phyloP scores from a whole-genome alignment of 2,888 invertebrate genomes.

The Biston betularia region DNA sequence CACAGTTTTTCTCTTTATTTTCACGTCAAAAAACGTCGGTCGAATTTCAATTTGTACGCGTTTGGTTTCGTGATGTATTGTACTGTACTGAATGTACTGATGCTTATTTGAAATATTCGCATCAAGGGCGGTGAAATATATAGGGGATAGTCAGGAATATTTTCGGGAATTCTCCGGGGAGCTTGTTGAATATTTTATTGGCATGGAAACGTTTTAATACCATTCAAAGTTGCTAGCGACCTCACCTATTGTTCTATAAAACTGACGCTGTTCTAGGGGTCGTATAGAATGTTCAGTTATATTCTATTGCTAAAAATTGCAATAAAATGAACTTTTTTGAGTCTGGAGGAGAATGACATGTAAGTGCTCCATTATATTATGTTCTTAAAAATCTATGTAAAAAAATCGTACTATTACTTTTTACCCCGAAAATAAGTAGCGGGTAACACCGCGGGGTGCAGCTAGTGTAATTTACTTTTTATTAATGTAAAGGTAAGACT shows the following conservation, averaged over 20 bases:
- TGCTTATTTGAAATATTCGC: slow-evolving; percentile 39
- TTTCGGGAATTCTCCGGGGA: slow-evolving; percentile 7
- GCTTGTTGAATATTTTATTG: slow-evolving; percentile 23
- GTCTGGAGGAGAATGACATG: not conserved
- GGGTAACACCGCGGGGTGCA: too few relatives aligned
- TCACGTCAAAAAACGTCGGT: slow-evolving; percentile 40
- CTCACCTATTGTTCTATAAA: not conserved
- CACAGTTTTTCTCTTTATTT: slow-evolving; percentile 35
- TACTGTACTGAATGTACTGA: slow-evolving; percentile 24
- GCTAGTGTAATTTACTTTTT: too few relatives aligned
- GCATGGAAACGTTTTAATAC: slow-evolving; percentile 20
- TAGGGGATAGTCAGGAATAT: slow-evolving; percentile 24
- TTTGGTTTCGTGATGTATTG: slow-evolving; percentile 38
- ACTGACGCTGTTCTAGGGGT: not conserved
- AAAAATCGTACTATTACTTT: too few relatives aligned
- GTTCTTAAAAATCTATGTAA: too few relatives aligned
- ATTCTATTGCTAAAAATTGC: not conserved
- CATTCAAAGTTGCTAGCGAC: slow-evolving; percentile 6
- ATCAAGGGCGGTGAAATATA: slow-evolving; percentile 17
- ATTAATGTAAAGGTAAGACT: too few relatives aligned
- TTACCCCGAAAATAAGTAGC: too few relatives aligned
- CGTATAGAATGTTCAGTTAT: not conserved
- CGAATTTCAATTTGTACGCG: slow-evolving; percentile 41
- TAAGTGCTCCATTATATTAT: too few relatives aligned
- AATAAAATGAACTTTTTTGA: not conserved